Evolutionary conservation across 2,113 vertebrate genomes (phyloP).

Genomic region (Saimiri boliviensis): DNA sequence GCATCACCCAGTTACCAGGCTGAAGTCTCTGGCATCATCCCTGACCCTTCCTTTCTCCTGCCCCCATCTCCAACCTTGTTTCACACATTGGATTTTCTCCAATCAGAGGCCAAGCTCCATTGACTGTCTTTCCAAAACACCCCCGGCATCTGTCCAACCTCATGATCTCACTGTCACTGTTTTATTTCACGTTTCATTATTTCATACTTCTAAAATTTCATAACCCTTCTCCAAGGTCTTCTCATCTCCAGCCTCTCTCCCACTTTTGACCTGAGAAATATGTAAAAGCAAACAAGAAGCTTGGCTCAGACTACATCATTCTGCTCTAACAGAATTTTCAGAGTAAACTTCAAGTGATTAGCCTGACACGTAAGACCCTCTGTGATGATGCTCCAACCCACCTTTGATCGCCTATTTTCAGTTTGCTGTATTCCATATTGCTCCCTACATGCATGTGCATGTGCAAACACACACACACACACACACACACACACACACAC

Average conservation of each 20-base stretch:
- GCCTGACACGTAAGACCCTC: background rate
- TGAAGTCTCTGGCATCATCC: background rate
- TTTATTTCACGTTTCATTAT: background rate
- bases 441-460: too few relatives aligned
- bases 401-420: background rate
- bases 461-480: too few relatives aligned
- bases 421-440: background rate
- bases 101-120: background rate
- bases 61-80: background rate
- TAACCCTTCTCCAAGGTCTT: background rate
- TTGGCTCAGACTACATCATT: background rate
- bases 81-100: background rate
- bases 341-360: background rate
- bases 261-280: background rate
- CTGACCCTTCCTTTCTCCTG: background rate
- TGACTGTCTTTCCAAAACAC: background rate
- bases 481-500: too few relatives aligned
- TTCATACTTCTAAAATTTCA: background rate
- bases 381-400: rapidly evolving
- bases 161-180: background rate
- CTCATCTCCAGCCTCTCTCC: background rate
- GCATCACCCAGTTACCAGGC: background rate
- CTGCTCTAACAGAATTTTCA: background rate
- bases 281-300: background rate
- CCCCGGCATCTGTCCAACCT: background rate